A percentile compares a stretch with the other conserved stretches of the same genome.
These are phyloP conservation scores for Tuta absoluta DNA, from an alignment of 2,888 invertebrate species.

Conservation along the genomic window DNA sequence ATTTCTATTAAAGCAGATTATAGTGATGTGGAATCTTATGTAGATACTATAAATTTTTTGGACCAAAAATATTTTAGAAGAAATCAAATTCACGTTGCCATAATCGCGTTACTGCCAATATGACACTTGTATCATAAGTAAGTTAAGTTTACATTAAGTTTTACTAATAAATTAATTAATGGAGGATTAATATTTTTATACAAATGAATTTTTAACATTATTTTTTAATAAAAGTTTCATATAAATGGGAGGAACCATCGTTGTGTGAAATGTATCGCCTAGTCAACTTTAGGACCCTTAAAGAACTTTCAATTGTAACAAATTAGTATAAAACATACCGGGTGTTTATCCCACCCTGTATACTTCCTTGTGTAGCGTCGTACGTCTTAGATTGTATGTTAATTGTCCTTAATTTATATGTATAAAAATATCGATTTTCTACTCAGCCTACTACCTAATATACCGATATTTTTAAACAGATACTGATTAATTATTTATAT, in stretches of 20 bases:
- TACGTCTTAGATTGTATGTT: slow-evolving; percentile 20
- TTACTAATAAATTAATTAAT: slow-evolving; percentile 38
- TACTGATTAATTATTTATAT: slow-evolving; percentile 48
- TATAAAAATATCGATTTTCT: slow-evolving; percentile 41
- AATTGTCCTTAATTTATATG: slow-evolving; percentile 28
- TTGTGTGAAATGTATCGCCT: slow-evolving; percentile 48
- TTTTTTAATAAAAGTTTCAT: slow-evolving; percentile 16
- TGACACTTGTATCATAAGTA: slow-evolving; percentile 64
- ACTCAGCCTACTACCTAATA: slow-evolving; percentile 27
- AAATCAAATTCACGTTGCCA: slow-evolving; percentile 79
- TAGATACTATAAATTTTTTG: slow-evolving; percentile 67
- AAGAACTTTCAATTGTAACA: slow-evolving; percentile 29
- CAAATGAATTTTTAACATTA: slow-evolving; percentile 46
- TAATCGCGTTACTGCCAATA: slow-evolving; percentile 77
- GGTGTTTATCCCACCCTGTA: slow-evolving; percentile 1
- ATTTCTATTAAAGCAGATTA: slow-evolving; percentile 61
- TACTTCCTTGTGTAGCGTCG: slow-evolving; percentile 19
- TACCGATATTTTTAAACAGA: slow-evolving; percentile 39
- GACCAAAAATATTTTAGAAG: slow-evolving; percentile 78
- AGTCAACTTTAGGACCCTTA: slow-evolving; percentile 52
- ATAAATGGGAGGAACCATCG: slow-evolving; percentile 16
- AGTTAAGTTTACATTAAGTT: slow-evolving; percentile 36
- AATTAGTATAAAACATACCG: slow-evolving; percentile 20
- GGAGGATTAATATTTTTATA: slow-evolving; percentile 63
- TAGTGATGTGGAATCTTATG: slow-evolving; percentile 61